phyloP scores from a whole-genome alignment of 1,140 invertebrate genomes.

The Parasteatoda tepidariorum region DNA sequence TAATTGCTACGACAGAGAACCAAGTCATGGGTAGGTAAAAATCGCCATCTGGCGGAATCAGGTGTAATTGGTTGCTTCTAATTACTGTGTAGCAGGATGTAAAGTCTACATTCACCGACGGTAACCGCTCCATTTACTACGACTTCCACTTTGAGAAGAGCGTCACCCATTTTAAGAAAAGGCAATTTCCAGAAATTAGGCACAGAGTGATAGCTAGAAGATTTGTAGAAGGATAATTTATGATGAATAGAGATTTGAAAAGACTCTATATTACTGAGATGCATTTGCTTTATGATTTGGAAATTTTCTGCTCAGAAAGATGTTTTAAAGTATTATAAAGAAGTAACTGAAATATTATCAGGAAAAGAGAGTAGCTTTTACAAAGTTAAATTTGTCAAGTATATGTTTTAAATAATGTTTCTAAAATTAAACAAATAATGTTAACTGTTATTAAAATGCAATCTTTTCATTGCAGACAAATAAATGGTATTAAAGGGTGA shows the following conservation, averaged over 20 bases:
- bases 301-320: slow-evolving; percentile 18
- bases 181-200: slow-evolving; percentile 47
- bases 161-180: slow-evolving; percentile 50
- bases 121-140: slow-evolving; percentile 52
- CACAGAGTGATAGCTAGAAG: slow-evolving; percentile 3
- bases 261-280: not conserved
- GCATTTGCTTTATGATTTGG: not conserved
- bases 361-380: no score
- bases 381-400: no score
- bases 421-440: no score
- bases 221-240: slow-evolving; percentile 23
- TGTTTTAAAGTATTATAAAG: slow-evolving; percentile 25
- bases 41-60: slow-evolving; percentile 47
- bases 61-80: slow-evolving; percentile 57
- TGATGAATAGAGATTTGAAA: not conserved
- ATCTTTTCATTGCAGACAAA: no score
- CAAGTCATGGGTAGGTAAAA: not conserved
- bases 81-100: slow-evolving; percentile 19
- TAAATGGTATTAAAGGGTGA: no score
- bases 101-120: slow-evolving; percentile 30
- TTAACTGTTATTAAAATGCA: no score
- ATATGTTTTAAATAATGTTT: no score
- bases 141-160: slow-evolving; percentile 33
- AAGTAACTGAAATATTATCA: no score
- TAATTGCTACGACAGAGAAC: slow-evolving; percentile 21